A percentile compares a stretch with the other conserved stretches of the same genome.
These are phyloP conservation scores for Cremastobaeus sp. DNA, from an alignment of 2,888 invertebrate genomes.

Conservation along the genomic window DNA sequence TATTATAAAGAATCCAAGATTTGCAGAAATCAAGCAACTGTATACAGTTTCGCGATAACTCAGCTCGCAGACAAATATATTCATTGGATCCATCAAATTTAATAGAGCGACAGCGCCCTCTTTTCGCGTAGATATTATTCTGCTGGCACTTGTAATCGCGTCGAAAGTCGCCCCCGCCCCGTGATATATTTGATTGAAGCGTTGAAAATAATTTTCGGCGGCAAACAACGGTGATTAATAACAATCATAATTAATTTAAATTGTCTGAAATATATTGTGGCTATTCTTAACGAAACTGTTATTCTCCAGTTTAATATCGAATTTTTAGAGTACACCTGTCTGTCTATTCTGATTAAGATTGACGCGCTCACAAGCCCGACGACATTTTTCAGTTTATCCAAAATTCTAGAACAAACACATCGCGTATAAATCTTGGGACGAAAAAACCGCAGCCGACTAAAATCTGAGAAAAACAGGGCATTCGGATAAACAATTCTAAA, in stretches of 20 bases:
- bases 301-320: slow-evolving; percentile 25
- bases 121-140: not conserved
- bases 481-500: too few species aligned
- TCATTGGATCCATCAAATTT: slow-evolving; percentile 29
- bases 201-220: too few species aligned
- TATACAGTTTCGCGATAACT: slow-evolving; percentile 21
- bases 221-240: not conserved
- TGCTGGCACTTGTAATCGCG: not conserved
- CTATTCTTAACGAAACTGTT: slow-evolving; percentile 16
- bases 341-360: slow-evolving; percentile 30
- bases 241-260: not conserved
- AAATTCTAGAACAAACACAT: slow-evolving; percentile 12
- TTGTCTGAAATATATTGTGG: slow-evolving; percentile 16
- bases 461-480: too few species aligned
- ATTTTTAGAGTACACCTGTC: slow-evolving; percentile 23
- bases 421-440: slow-evolving; percentile 6
- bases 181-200: too few species aligned
- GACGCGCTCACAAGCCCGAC: slow-evolving; percentile 12
- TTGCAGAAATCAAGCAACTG: slow-evolving; percentile 16
- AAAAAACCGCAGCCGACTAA: too few species aligned
- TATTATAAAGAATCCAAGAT: slow-evolving; percentile 31
- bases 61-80: slow-evolving; percentile 28
- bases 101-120: not conserved
- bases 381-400: slow-evolving; percentile 27
- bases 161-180: not conserved